Evolutionary conservation across 2,888 invertebrate species (phyloP), one percentile per base, ranked within the genome.

Genomic region (Caenorhabditis angaria): DNA sequence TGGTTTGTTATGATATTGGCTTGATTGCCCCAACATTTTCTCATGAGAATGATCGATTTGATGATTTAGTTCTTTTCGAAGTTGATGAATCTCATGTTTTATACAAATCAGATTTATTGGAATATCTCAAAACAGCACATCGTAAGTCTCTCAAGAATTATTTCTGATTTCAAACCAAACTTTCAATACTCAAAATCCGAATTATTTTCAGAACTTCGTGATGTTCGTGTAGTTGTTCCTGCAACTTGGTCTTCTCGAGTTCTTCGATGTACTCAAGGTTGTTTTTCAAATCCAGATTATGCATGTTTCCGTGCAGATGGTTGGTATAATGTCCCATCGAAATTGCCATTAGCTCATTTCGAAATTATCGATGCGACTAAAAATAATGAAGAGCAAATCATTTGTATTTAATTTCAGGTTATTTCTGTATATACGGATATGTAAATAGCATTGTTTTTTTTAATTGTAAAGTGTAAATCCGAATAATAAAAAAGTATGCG

Each of bases 81-180:
- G 70, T 79, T 2, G 72, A 71, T n/a, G 75, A 75, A 53, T 79
- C 77, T 2, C 79, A 79, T 53, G 75, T 79, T 28, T 65, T 79
- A 3, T 79, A 79, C 58, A 79, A 76, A 50, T 60, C 66, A 0
- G 79, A 79, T 48, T 63, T 79, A 1, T 51, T 79, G 48, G 70
- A 68, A 12, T 79, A 75, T 48, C 50, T 79, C 22, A 59, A 59
- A 20, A 70, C 71, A 24, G 79, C 79, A 8, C 62, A 70, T 59
- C 61, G 77, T 77, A 41, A 53, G 70, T 65, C 1, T 20, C 22
- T 20, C 24, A 24, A 6, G n/a, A 57, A 28, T 58, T 27, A 50
- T 29, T 58, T 22, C 29, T 28, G 2, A 35, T 59, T 27, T 18
- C 18, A 51, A 51, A 10, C 35, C 29, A 51, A 51, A 35, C 8